Percentiles rank a stretch among this genome's conserved stretches.
These are phyloP conservation scores for Pangasianodon gigas DNA, from an alignment of 2,113 vertebrate species.

Conservation along the genomic window DNA sequence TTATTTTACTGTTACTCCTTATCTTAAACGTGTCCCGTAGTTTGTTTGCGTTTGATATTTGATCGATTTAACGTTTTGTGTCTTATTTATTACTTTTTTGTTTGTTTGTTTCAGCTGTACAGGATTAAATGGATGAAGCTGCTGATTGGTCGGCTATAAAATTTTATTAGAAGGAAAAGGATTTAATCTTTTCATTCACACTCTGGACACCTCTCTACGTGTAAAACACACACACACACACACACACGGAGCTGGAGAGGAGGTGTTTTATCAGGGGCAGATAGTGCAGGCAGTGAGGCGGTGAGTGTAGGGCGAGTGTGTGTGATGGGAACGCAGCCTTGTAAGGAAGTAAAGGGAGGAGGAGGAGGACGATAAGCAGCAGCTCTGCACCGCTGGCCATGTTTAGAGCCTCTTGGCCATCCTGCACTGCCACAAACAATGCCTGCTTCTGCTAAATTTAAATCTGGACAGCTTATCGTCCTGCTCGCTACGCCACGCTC, in stretches of 20 bases:
- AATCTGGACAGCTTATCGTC: slow-evolving; percentile 79
- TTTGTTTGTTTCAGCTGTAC: background rate
- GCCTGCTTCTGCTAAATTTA: slow-evolving; percentile 87
- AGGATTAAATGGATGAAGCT: background rate
- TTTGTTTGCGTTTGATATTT: background rate
- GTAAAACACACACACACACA: background rate
- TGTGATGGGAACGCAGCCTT: slow-evolving; percentile 86
- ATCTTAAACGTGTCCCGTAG: background rate
- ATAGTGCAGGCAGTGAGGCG: background rate
- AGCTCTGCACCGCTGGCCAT: slow-evolving; percentile 84
- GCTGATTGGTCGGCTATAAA: background rate
- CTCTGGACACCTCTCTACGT: background rate
- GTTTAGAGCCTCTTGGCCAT: slow-evolving; percentile 86
- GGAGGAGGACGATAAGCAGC: slow-evolving; percentile 85
- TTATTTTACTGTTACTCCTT: background rate
- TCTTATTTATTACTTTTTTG: background rate
- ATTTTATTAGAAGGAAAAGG: background rate
- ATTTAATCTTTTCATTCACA: background rate
- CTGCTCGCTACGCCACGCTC: slow-evolving; percentile 65
- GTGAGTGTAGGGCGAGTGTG: slow-evolving; percentile 62
- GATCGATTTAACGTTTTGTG: background rate
- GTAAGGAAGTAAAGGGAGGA: slow-evolving; percentile 87
- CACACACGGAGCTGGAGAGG: background rate
- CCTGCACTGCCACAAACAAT: slow-evolving; percentile 73
- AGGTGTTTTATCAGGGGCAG: slow-evolving; percentile 9